Evolutionary conservation across 2,888 invertebrate genomes (phyloP), one percentile per base, ranked within the genome.

Genomic region (Trachelus tabidus): DNA sequence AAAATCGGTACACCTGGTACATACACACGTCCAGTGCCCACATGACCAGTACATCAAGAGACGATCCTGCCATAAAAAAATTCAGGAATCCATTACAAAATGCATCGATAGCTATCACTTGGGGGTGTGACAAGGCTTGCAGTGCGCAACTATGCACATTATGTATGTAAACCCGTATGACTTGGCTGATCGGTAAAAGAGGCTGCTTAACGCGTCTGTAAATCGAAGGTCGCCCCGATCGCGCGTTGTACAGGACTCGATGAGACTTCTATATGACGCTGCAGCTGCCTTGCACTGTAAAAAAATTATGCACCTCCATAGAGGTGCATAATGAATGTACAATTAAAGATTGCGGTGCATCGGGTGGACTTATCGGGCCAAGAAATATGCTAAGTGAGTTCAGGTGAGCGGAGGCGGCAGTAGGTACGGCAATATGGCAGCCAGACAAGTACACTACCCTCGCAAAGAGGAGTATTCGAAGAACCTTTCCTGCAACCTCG

Each of bases 261-360:
- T 81, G 81, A 81, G 84, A 85, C 81, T 85, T 82, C 81, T 79
- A 83, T 86, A 87, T 87, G 87, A 88, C 85, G 87, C 85, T 84
- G 86, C 86, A 83, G 85, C 84, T 82, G 79, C 82, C 82, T 81
- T 82, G 9, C 33, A 33, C 3, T 33, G 3, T 33, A 33, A 33
- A 33, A 33, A 33, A 33, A 33, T 33, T 33, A 33, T 33, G 33
- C 33, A 33, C 33, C 33, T 33, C 33, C 3, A 33, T 33, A 3
- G 23, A 56, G 80, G 68, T 82, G 87, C 84, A 86, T 89, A 88
- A 87, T 87, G 84, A 86, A 87, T 85, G 85, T 81, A 83, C 87
- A 87, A 89, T 88, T 86, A 89, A 86, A 86, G 85, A 88, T 89
- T 85, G 84, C 80, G 83, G 83, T 82, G 82, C 87, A 83, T 86